Percentiles rank a stretch among this genome's conserved stretches.
These are phyloP conservation scores for Mus spretus DNA, from an alignment of 2,797 vertebrate species.

Conservation along the genomic window DNA sequence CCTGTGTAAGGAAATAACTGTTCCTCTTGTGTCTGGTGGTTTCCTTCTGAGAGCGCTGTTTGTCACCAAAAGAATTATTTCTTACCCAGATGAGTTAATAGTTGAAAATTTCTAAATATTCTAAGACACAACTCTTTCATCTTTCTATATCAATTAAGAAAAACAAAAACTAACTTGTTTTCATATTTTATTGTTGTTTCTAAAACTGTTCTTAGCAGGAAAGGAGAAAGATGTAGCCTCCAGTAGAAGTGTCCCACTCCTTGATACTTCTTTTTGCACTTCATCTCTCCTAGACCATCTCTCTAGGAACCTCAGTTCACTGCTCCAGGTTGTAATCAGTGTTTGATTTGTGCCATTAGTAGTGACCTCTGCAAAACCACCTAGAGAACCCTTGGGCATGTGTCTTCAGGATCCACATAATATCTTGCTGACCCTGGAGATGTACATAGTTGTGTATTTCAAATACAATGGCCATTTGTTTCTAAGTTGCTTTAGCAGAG, in stretches of 20 bases:
- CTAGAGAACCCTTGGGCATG: background rate
- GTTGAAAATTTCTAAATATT: conserved; percentile 4
- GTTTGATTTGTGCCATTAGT: background rate
- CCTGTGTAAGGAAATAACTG: background rate
- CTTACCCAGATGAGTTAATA: conserved; percentile 14
- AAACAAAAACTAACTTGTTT: background rate
- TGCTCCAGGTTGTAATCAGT: background rate
- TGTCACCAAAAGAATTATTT: conserved; percentile 32
- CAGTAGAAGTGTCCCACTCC: background rate
- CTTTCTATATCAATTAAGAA: background rate
- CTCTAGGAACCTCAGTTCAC: background rate
- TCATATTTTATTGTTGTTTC: conserved; percentile 45
- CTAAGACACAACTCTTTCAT: background rate
- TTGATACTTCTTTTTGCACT: background rate
- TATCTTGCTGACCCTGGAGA: background rate
- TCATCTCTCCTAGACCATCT: background rate
- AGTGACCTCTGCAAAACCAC: background rate
- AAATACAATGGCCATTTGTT: background rate
- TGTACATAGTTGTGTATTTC: background rate
- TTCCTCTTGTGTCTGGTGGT: background rate
- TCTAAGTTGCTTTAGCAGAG: background rate
- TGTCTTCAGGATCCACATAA: background rate
- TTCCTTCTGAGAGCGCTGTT: background rate
- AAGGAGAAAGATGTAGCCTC: background rate
- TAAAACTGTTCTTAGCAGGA: conserved; percentile 25